Evolutionary conservation across 1,140 invertebrate genomes (phyloP).

Genomic region (Eueides isabella): DNA sequence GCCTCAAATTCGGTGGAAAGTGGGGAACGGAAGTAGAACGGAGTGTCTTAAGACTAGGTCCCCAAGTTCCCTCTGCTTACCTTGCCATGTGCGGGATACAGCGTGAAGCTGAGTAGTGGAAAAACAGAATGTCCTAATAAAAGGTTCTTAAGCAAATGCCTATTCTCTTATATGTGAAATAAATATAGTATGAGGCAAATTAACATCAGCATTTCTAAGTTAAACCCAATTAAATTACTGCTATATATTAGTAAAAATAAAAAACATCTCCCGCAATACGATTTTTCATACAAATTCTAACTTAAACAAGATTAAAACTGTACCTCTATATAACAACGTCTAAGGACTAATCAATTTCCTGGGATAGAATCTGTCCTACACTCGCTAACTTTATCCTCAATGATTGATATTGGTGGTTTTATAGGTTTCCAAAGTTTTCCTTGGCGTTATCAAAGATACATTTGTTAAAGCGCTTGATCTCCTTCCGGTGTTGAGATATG

Average conservation of each 20-base stretch:
- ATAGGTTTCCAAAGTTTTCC: constrained; percentile 7
- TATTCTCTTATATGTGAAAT: too few species aligned
- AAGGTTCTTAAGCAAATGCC: too few species aligned
- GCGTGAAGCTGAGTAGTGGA: not conserved
- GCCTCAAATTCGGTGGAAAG: not conserved
- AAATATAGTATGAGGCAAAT: too few species aligned
- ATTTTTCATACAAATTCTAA: not conserved
- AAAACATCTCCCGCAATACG: not conserved
- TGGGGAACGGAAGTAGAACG: not conserved
- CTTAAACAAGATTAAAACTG: not conserved
- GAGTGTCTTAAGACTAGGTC: not conserved
- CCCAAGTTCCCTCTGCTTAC: not conserved
- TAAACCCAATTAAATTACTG: too few species aligned
- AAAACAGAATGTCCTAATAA: not conserved
- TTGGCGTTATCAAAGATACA: not conserved
- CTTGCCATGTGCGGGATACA: not conserved
- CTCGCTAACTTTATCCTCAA: constrained; percentile 7
- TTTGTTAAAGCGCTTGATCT: not conserved
- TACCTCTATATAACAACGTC: not conserved
- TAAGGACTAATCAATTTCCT: not conserved
- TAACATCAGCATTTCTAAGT: too few species aligned
- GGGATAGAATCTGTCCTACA: constrained; percentile 1
- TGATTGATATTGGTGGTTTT: constrained; percentile 8
- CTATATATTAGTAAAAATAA: not conserved
- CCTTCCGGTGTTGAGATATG: not conserved